Evolutionary conservation across 1,140 invertebrate species (phyloP).

Genomic region (Chymomyza costata): DNA sequence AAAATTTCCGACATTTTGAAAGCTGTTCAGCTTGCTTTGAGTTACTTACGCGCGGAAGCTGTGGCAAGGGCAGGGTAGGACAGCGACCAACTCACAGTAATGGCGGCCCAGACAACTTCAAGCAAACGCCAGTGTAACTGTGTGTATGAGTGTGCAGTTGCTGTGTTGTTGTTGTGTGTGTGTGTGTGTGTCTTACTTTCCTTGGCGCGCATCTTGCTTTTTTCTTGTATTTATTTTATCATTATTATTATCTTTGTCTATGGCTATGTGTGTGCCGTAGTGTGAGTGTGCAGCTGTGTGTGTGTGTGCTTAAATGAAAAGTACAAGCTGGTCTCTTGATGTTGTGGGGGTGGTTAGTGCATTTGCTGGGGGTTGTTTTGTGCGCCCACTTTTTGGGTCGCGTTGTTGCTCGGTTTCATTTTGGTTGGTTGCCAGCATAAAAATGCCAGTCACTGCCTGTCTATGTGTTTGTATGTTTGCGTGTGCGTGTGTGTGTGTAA

Average conservation of each 20-base stretch:
- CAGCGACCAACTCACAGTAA: slow-evolving; percentile 8
- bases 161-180: slow-evolving; percentile 9
- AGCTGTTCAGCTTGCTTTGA: slow-evolving; percentile 63
- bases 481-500: slow-evolving; percentile 22
- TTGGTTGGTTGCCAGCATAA: slow-evolving; percentile 66
- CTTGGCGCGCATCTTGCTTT: slow-evolving; percentile 7
- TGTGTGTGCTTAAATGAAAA: slow-evolving; percentile 42
- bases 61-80: slow-evolving; percentile 3
- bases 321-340: slow-evolving; percentile 32
- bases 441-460: slow-evolving; percentile 50
- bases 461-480: slow-evolving; percentile 17
- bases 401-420: slow-evolving; percentile 54
- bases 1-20: slow-evolving; percentile 70
- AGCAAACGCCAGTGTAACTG: background rate
- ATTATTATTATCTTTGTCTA: slow-evolving; percentile 73
- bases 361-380: slow-evolving; percentile 50
- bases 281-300: slow-evolving; percentile 7
- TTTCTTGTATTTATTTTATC: slow-evolving; percentile 71
- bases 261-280: slow-evolving; percentile 43
- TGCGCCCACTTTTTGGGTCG: slow-evolving; percentile 62
- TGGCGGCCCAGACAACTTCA: slow-evolving; percentile 17
- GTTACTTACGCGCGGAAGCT: slow-evolving; percentile 30
- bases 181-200: slow-evolving; percentile 12
- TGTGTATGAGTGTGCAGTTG: slow-evolving; percentile 5
- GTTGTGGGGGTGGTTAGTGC: background rate